Base-by-base conservation (phyloP, 2,113 vertebrate species). In the Dunckerocampus dactyliophorus region DNA sequence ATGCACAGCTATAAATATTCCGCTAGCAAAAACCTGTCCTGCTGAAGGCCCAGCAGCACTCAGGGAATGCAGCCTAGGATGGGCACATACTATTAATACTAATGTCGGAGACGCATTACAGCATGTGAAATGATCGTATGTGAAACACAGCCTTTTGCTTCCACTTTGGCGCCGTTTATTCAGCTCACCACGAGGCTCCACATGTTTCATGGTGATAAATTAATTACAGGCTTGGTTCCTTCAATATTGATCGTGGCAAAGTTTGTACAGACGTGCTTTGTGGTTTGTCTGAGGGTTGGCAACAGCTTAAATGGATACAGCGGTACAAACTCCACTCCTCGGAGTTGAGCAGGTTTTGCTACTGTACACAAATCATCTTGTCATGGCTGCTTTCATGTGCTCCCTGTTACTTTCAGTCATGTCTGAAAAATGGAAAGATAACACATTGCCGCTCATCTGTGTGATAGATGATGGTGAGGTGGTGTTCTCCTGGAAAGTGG, bases 1-100 rank as follows among this genome's bases (percentile, higher is more conserved):
- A 91, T 89, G 86, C 85, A 87, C 81, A 79, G 84, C 87, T 91
- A 89, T 91, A 90, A 91, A 91, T 91, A 89, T 90, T 89, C 79
- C 81, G 77, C 86, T 28, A 59, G 86, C 83, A 74, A 88, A 85
- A 86, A 88, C 81, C 88, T 87, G 85, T 79, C 85, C 74, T 72
- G 82, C 74, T 78, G 81, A 49, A 75, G 77, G 68, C 65, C 65
- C 74, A 59, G 75, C 76, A 76, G 85, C 80, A 50, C 81, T 80
- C 77, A 31, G 74, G 69, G 83, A 70, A 85, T 85, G 84, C 67
- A n/a, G 76, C 51, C 70, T 47, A 71, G 69, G 75, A 77, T 71
- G 60, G 74, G 75, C 72, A 53, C 75, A 65, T 74, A 82, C 87
- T 85, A 84, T 87, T 86, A 88, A 88, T 87, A 88, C 79, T 67